Conservation (phyloP, 2,888 invertebrate species). For the Pammene aurita region DNA sequence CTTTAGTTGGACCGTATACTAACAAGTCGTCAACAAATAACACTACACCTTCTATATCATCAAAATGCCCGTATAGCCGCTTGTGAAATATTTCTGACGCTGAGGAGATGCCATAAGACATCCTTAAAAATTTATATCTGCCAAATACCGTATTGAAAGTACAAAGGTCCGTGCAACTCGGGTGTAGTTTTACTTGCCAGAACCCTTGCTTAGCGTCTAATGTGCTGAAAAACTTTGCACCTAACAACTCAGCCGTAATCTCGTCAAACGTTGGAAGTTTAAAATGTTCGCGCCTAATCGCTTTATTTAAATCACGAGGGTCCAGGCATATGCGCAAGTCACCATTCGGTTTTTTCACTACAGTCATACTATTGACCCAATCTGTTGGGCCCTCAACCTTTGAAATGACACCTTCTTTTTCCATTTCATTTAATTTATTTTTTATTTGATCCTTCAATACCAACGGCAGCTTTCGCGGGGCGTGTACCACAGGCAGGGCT, state of each 20-base stretch:
- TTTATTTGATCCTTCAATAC: conserved; percentile 28
- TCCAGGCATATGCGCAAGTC: conserved; percentile 6
- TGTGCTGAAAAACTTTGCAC: conserved; percentile 36
- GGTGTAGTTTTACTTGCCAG: conserved; percentile 33
- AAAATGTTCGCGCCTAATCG: conserved; percentile 42
- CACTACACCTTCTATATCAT: conserved; percentile 42
- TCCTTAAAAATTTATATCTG: conserved; percentile 35
- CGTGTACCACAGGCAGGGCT: conserved; percentile 9
- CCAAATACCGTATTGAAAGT: conserved; percentile 41
- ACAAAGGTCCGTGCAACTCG: conserved; percentile 33
- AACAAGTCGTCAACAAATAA: conserved; percentile 46
- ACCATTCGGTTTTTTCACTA: conserved; percentile 8
- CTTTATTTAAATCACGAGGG: conserved; percentile 25
- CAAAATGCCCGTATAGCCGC: conserved; percentile 9
- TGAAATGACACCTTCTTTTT: conserved; percentile 25
- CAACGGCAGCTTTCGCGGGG: conserved; percentile 19
- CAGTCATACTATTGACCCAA: conserved; percentile 39
- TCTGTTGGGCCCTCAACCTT: conserved; percentile 40
- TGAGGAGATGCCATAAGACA: conserved; percentile 39
- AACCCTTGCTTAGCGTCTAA: conserved; percentile 38
- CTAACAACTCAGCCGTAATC: conserved; percentile 38
- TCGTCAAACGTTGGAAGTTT: conserved; percentile 42
- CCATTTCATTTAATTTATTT: conserved; percentile 30
- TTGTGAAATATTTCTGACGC: conserved; percentile 39
- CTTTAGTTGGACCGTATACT: conserved; percentile 23